These are phyloP conservation scores for Petrocephalus sullivani DNA, from an alignment of 2,797 vertebrate species.

Conservation along the genomic window DNA sequence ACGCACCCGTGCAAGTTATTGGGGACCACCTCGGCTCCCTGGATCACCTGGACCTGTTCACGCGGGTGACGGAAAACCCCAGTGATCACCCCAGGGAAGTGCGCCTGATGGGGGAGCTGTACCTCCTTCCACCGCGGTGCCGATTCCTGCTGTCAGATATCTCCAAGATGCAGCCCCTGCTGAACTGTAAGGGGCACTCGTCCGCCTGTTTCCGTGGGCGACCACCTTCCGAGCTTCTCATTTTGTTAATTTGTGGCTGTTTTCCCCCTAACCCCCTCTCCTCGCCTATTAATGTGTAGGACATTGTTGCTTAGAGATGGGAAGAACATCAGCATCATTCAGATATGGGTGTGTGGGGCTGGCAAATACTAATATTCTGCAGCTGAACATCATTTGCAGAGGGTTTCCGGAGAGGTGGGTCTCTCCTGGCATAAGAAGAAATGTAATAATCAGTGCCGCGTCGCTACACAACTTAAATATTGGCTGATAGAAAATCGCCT, in stretches of 20 bases:
- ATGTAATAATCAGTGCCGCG: not conserved
- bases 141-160: conserved; percentile 88
- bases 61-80: conserved; percentile 68
- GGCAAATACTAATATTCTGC: not conserved
- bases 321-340: not conserved
- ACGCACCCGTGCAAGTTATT: conserved; percentile 42
- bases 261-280: not conserved
- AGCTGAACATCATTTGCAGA: not conserved
- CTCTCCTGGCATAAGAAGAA: not conserved
- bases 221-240: not conserved
- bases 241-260: not conserved
- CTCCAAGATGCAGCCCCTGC: conserved; percentile 72
- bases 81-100: conserved; percentile 54
- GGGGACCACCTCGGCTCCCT: conserved; percentile 41
- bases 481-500: not conserved
- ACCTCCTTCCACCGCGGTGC: conserved; percentile 75
- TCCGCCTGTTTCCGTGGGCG: not conserved
- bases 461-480: not conserved
- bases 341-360: not conserved
- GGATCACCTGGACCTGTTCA: conserved; percentile 70
- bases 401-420: not conserved
- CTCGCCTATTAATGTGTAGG: not conserved
- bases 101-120: conserved; percentile 77
- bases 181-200: conserved; percentile 70
- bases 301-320: not conserved